Evolutionary conservation across 2,888 invertebrate species (phyloP).

Genomic region (Apotomis betuletana): DNA sequence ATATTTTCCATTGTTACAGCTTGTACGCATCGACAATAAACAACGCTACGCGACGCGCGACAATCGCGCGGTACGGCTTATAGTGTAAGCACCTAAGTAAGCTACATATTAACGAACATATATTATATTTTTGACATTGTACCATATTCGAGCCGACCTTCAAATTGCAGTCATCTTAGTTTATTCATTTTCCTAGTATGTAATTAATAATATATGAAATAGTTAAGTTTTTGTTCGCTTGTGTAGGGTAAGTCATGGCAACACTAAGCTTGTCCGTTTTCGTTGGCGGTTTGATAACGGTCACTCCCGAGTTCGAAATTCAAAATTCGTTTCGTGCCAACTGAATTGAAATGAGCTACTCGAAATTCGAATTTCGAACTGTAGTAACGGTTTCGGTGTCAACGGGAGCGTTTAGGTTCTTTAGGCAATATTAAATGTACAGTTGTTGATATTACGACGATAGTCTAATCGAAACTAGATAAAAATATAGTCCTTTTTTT

Average conservation of each 20-base stretch:
- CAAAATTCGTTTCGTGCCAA: no score
- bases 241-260: conserved; percentile 41
- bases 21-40: conserved; percentile 78
- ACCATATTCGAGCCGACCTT: conserved; percentile 47
- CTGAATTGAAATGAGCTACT: no score
- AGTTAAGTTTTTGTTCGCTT: conserved; percentile 37
- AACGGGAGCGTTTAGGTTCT: conserved; percentile 27
- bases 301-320: no score
- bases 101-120: conserved; percentile 42
- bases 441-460: conserved; percentile 54
- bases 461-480: conserved; percentile 53
- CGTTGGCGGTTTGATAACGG: conserved; percentile 24
- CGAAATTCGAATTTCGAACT: no score
- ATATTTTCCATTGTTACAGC: conserved; percentile 62
- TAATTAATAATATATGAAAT: conserved; percentile 43
- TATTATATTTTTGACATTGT: conserved; percentile 57
- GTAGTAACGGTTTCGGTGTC: not conserved
- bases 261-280: conserved; percentile 40
- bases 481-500: conserved; percentile 35
- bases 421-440: conserved; percentile 49
- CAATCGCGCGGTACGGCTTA: conserved; percentile 47
- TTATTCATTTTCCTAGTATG: conserved; percentile 44
- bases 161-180: conserved; percentile 48
- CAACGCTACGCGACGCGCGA: conserved; percentile 52
- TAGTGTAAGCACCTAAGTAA: conserved; percentile 49